Evolutionary conservation across 2,888 invertebrate species (phyloP).

Genomic region (Cantharis flavilabris): DNA sequence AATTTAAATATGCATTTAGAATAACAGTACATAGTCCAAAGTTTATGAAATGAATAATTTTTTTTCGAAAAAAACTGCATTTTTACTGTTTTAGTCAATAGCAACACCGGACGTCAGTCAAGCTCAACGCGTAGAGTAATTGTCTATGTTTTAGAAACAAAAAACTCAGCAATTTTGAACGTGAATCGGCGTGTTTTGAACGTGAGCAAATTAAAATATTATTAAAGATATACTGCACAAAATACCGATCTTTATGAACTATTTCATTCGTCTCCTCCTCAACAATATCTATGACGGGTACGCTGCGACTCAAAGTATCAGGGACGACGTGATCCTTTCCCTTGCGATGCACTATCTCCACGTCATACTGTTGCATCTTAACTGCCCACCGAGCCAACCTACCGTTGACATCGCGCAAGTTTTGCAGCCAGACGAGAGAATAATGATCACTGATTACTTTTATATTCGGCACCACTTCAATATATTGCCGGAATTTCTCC

Average conservation of each 20-base stretch:
- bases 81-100: too few relatives aligned
- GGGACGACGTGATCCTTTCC: neutral
- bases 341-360: neutral
- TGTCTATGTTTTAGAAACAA: too few relatives aligned
- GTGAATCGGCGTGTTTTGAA: too few relatives aligned
- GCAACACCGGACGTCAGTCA: too few relatives aligned
- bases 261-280: neutral
- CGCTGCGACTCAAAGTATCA: neutral
- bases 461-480: constrained; percentile 11
- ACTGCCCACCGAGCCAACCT: neutral
- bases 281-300: neutral
- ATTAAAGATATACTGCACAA: too few relatives aligned
- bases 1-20: too few relatives aligned
- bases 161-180: neutral
- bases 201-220: too few relatives aligned
- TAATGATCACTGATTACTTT: constrained; percentile 14
- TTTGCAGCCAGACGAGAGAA: neutral
- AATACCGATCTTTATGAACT: neutral
- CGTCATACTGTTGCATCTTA: neutral
- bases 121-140: too few relatives aligned
- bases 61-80: too few relatives aligned
- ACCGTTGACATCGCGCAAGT: constrained; percentile 10
- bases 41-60: too few relatives aligned
- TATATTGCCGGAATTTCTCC: constrained; percentile 13
- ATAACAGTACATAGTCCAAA: too few relatives aligned